These are phyloP conservation scores for Phthorimaea operculella DNA, from an alignment of 1,140 invertebrate species.

Conservation along the genomic window DNA sequence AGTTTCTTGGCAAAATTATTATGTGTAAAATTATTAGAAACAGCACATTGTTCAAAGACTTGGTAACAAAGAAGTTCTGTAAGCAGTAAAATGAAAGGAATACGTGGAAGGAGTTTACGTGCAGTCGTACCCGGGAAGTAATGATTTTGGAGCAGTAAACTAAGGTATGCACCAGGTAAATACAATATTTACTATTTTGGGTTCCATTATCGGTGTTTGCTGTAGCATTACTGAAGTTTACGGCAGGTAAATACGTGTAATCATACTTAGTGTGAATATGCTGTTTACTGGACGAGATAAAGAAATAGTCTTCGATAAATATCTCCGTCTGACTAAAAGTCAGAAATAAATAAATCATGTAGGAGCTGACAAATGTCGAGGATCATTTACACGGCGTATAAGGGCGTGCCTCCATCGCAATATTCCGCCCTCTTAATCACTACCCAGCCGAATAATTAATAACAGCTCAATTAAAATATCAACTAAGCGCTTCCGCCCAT, in stretches of 20 bases:
- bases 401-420: constrained; percentile 40
- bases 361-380: constrained; percentile 26
- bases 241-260: not conserved
- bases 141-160: constrained; percentile 4
- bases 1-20: constrained; percentile 41
- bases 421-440: constrained; percentile 55
- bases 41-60: constrained; percentile 36
- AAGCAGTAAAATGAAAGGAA: constrained; percentile 40
- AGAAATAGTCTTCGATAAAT: not conserved
- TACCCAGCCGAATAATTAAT: constrained; percentile 50
- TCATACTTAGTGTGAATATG: not conserved
- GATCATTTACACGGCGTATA: constrained; percentile 28
- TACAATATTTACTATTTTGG: not conserved
- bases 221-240: not conserved
- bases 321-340: not conserved
- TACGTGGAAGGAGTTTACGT: constrained; percentile 28
- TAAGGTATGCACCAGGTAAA: too few species aligned
- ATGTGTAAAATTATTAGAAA: constrained; percentile 52
- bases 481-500: constrained; percentile 39
- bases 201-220: constrained; percentile 3
- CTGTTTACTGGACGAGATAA: not conserved
- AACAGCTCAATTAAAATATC: constrained; percentile 58
- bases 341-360: not conserved
- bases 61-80: constrained; percentile 49
- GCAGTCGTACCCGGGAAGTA: constrained; percentile 13